Percentiles rank a stretch among this genome's conserved stretches.
Conservation (phyloP, 2,797 vertebrate genomes). For the Moxostoma hubbsi region DNA sequence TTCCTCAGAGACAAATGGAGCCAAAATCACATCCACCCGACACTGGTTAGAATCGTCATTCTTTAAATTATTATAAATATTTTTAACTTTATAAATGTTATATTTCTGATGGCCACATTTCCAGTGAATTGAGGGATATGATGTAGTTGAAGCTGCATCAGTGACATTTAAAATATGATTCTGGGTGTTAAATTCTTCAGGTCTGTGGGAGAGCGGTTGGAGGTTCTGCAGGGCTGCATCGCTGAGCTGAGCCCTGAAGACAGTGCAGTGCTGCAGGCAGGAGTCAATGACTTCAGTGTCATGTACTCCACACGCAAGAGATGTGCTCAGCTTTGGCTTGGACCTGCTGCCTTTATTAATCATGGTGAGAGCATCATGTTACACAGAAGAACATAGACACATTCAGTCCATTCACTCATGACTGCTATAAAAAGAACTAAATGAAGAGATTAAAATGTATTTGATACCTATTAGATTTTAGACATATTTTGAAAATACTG, state of each 20-base stretch:
- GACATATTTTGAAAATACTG: background rate
- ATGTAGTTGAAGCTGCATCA: background rate
- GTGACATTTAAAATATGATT: background rate
- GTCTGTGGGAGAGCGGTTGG: constrained; percentile 88
- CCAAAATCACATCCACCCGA: constrained; percentile 88
- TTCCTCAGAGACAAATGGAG: constrained; percentile 92
- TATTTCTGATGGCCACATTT: background rate
- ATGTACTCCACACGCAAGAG: constrained; percentile 95
- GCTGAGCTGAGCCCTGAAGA: constrained; percentile 88
- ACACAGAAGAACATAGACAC: background rate
- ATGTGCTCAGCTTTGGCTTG: constrained; percentile 92
- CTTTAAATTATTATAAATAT: background rate
- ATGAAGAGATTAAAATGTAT: background rate
- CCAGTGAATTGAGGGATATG: background rate
- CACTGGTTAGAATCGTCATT: constrained; percentile 79
- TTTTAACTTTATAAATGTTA: background rate
- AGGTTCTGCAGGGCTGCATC: constrained; percentile 90
- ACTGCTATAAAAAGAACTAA: background rate
- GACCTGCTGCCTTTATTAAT: constrained; percentile 94
- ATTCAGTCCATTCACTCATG: background rate
- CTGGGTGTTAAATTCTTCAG: constrained; percentile 63
- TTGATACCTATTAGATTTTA: background rate
- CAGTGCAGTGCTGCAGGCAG: constrained; percentile 82
- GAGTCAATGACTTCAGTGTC: constrained; percentile 94
- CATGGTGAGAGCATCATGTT: constrained; percentile 80